Percentiles rank a stretch among this genome's conserved stretches.
Evolutionary conservation across 2,797 vertebrate genomes (phyloP).

Genomic region (Myiothlypis chrysogaster): DNA sequence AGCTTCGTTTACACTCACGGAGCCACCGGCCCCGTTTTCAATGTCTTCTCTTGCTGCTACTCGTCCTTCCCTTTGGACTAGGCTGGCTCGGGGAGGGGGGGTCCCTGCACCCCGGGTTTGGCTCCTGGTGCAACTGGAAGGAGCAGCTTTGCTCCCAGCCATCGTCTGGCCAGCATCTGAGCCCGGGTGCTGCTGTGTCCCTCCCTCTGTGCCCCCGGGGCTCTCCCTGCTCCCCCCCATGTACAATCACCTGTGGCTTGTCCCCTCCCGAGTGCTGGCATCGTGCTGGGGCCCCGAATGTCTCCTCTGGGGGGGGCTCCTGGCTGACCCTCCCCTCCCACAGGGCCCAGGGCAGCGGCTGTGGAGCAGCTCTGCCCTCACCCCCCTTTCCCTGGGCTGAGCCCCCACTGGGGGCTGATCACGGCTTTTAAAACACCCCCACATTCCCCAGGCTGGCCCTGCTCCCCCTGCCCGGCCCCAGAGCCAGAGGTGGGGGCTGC

Average conservation of each 20-base stretch:
- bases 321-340: not conserved
- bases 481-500: not conserved
- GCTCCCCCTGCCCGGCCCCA: not conserved
- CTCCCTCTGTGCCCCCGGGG: not conserved
- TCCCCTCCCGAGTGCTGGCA: not conserved
- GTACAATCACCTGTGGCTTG: not conserved
- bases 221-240: rapidly evolving
- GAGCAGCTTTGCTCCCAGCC: constrained; percentile 25
- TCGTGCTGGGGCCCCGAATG: not conserved
- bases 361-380: constrained; percentile 32
- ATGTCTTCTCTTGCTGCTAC: constrained; percentile 51
- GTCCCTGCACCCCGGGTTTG: not conserved
- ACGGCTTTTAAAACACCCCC: not conserved
- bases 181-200: not conserved
- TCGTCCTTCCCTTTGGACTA: not conserved
- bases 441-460: not conserved
- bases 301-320: not conserved
- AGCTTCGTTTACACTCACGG: not conserved
- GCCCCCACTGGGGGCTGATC: not conserved
- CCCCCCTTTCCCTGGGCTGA: not conserved
- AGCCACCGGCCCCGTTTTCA: not conserved
- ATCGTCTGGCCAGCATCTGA: constrained; percentile 35
- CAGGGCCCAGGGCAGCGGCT: constrained; percentile 30
- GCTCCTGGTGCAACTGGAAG: not conserved
- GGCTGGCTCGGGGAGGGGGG: not conserved